Evolutionary conservation across 2,113 vertebrate species (phyloP), one percentile per base, ranked within the genome.

Genomic region (Eudyptes chrysolophus): DNA sequence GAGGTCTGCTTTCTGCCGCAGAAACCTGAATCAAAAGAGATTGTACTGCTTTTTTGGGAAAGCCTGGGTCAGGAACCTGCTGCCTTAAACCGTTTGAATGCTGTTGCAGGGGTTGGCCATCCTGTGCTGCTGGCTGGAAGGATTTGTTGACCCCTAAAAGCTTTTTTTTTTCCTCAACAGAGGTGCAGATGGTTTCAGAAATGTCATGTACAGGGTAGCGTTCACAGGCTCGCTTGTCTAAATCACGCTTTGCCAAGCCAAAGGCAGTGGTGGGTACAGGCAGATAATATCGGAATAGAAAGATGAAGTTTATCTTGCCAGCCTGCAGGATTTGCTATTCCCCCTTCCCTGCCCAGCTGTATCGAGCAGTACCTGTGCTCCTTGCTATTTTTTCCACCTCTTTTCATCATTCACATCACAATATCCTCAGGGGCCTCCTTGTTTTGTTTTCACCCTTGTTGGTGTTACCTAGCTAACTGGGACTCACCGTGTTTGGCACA

Each of bases 231-330:
- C 1, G 4, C 30, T 34, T 27, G 32, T 16, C 57, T 16, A 19
- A 44, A 29, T 46, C 15, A 4, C 2, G 2, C 44, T 52, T 64
- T 13, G 15, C 61, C 81, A 13, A 54, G 76, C 66, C 55, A 1
- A 4, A 16, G 66, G 57, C 64, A 32, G 42, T 8, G 58, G 24
- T n/a, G 71, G 72, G 32, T 30, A 16, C 58, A 4, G 49, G 72
- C 36, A 55, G 55, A 2, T 17, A 13, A 36, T 3, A 2, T 0
- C 0, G 0, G 42, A 36, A 32, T 0, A 11, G 64, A 22, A 62
- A 1, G 12, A 20, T n/a, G 62, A 34, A 46, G 26, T 44, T 62
- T 9, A 1, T 38, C 52, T 21, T 44, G 17, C 36, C 80, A 36
- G 12, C 49, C 71, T 16, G 42, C 25, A 20, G 84, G 76, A n/a